These are phyloP conservation scores for Brachionus paranguensis DNA, from an alignment of 1,140 invertebrate species.

Conservation along the genomic window DNA sequence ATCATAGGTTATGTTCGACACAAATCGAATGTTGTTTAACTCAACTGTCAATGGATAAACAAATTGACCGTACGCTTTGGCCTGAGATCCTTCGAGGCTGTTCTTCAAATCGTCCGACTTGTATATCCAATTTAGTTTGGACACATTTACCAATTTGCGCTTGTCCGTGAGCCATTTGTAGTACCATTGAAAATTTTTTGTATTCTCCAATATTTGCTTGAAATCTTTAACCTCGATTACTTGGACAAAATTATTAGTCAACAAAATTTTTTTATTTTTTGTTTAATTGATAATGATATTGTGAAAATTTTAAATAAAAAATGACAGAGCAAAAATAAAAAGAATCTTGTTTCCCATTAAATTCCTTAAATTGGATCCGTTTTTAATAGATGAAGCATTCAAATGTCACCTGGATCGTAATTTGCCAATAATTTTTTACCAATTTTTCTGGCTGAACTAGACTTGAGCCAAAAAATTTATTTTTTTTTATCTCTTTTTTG, in stretches of 20 bases:
- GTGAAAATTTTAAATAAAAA: too few relatives aligned
- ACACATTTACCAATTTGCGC: background rate
- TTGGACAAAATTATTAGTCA: background rate
- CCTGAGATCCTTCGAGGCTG: background rate
- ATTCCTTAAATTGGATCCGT: too few relatives aligned
- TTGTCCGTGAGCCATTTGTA: slow-evolving; percentile 5
- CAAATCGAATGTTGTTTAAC: background rate
- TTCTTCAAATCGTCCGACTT: slow-evolving; percentile 8
- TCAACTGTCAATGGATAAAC: background rate
- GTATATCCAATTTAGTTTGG: slow-evolving; percentile 6
- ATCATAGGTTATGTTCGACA: slow-evolving; percentile 38
- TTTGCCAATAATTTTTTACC: too few relatives aligned
- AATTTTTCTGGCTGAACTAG: too few relatives aligned
- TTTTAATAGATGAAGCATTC: too few relatives aligned
- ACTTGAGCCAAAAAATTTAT: too few relatives aligned
- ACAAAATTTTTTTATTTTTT: too few relatives aligned
- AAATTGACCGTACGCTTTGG: background rate
- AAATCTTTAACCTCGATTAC: slow-evolving; percentile 4
- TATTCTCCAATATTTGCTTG: slow-evolving; percentile 2
- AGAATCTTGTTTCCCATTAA: too few relatives aligned
- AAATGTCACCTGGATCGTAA: too few relatives aligned
- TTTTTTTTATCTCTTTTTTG: too few relatives aligned
- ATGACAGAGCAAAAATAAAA: too few relatives aligned
- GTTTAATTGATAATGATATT: too few relatives aligned
- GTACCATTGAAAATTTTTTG: slow-evolving; percentile 25